Base-by-base conservation (phyloP, 1,140 invertebrate genomes). In the Ladona fulva region DNA sequence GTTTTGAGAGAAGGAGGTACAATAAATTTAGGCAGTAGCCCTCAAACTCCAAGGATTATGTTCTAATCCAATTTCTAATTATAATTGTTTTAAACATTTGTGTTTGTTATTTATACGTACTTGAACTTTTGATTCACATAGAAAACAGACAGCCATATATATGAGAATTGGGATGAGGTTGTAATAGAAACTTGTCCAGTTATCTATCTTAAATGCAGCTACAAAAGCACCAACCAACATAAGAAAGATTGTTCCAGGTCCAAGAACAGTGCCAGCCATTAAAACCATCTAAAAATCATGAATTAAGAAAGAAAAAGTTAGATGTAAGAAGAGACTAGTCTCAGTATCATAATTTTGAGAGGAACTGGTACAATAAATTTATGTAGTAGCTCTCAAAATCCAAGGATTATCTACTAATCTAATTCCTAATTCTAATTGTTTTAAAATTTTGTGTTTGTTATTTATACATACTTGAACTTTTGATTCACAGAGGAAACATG, bases 171-270 rank as follows among this genome's bases (percentile, higher is more conserved):
- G 88, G 5, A 86, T 78, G 1, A 87, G 77, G 25, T 88, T 85
- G 37, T 86, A 81, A 0, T 83, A 78, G 77, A 90, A 85, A 42
- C 88, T 85, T 25, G 84, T 82, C 81, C 85, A 85, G 76, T 87
- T 85, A 16, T 85, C 84, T 6, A 89, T 83, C n/a, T 85, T 83
- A 80, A 91, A 91, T 0, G 88, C 88, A 11, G 87, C 86, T 3
- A 84, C 83, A 59, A 89, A 86, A 12, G 90, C 87, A 37, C 90
- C 90, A 25, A 90, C 88, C 78, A 91, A 84, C 84, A 91, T 90
- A 77, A 91, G 85, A 77, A 91, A 87, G 66, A 91, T 90, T 0
- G 88, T 91, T 37, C 89, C 90, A 10, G 90, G 90, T 44, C 90
- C 89, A 3, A 91, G 81, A 78, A 91, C 85, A 0, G 89, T 88